Evolutionary conservation across 2,888 invertebrate genomes (phyloP).

Genomic region (Tillus elongatus): DNA sequence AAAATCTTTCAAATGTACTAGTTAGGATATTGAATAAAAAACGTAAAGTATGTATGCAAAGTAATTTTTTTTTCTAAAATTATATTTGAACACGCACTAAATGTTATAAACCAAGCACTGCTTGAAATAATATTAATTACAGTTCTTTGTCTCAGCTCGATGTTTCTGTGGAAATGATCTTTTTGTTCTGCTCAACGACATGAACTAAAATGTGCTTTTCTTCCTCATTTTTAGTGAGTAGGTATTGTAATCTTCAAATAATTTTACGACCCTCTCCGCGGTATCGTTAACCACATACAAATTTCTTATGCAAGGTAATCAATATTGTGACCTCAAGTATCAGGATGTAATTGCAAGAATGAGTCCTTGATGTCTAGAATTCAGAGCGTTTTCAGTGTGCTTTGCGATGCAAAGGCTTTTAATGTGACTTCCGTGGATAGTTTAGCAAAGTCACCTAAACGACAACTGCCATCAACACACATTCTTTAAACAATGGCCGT

Average conservation of each 20-base stretch:
- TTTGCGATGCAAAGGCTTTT: constrained; percentile 2
- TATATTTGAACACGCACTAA: too few species aligned
- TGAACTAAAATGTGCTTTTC: background rate
- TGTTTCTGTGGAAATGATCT: too few species aligned
- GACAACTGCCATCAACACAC: background rate
- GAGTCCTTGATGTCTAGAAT: constrained; percentile 3
- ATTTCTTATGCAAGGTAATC: constrained; percentile 1
- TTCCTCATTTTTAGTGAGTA: constrained; percentile 1
- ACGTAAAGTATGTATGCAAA: too few species aligned
- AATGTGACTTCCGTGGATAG: constrained; percentile 1
- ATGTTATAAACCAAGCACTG: too few species aligned
- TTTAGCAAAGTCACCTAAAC: constrained; percentile 1
- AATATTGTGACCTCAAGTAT: background rate
- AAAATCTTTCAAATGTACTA: too few species aligned
- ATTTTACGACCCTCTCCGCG: background rate
- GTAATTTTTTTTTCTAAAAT: too few species aligned
- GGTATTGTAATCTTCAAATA: background rate
- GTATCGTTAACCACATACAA: constrained; percentile 2
- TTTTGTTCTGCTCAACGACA: constrained; percentile 2
- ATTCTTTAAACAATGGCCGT: background rate
- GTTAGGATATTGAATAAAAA: too few species aligned
- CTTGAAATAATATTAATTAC: too few species aligned
- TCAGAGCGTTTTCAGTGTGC: constrained; percentile 1
- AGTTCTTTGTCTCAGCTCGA: too few species aligned
- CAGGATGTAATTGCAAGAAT: constrained; percentile 2